A percentile compares a stretch with the other conserved stretches of the same genome.
Evolutionary conservation across 2,797 vertebrate genomes (phyloP).

Genomic region (Liasis olivaceus): DNA sequence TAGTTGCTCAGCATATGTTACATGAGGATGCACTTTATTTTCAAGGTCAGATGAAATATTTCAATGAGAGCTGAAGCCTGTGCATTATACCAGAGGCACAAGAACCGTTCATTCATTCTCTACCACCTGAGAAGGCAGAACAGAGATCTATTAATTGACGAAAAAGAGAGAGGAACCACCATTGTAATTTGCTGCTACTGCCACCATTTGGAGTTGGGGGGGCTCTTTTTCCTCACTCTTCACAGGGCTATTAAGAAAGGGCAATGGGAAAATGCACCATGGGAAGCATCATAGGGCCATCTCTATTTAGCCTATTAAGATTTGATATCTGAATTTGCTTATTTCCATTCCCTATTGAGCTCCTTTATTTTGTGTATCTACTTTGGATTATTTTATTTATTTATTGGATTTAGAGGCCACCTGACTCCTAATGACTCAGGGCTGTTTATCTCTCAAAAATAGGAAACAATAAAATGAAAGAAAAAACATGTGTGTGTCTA

Average conservation of each 20-base stretch:
- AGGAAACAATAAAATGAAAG: not conserved
- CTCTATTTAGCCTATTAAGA: not conserved
- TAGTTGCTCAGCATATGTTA: not conserved
- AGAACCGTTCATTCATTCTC: not conserved
- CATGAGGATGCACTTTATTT: not conserved
- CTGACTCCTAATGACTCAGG: not conserved
- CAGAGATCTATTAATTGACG: not conserved
- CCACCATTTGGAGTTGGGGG: not conserved
- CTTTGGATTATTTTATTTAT: no score
- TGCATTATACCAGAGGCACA: not conserved
- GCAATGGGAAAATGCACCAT: not conserved
- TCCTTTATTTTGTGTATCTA: not conserved
- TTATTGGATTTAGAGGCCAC: not conserved
- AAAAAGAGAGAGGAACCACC: not conserved
- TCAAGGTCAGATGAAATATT: not conserved
- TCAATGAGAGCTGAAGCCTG: not conserved
- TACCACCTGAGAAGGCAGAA: not conserved
- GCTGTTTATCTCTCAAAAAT: not conserved
- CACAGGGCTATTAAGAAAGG: not conserved
- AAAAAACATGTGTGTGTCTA: not conserved
- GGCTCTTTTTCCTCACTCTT: not conserved
- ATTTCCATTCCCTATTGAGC: not conserved
- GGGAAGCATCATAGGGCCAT: not conserved
- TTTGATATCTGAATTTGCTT: not conserved
- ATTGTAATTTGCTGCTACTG: not conserved